A percentile compares a stretch with the other conserved stretches of the same genome.
phyloP scores from a whole-genome alignment of 2,888 invertebrate genomes.

The Archaeoteleia sp. region DNA sequence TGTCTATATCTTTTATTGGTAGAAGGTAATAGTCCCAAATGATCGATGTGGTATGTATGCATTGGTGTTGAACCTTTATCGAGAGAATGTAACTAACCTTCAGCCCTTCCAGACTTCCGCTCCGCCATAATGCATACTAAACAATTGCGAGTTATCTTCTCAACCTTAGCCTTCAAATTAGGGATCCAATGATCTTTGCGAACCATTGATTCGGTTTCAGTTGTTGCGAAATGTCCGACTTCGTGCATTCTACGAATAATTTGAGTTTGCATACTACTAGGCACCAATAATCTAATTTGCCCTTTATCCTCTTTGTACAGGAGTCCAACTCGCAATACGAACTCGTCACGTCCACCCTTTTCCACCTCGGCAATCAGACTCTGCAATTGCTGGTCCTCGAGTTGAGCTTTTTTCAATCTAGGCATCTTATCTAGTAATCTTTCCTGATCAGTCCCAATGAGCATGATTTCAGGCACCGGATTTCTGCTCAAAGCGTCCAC shows the following conservation, averaged over 20 bases:
- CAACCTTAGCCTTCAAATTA: not conserved
- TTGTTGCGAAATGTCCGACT: slow-evolving; percentile 5
- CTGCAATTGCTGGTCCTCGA: too few species aligned
- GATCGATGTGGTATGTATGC: too few species aligned
- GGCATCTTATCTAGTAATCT: too few species aligned
- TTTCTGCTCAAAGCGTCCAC: slow-evolving; percentile 18
- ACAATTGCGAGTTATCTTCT: not conserved
- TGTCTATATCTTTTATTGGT: too few species aligned
- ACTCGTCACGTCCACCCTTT: not conserved
- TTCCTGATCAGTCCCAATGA: too few species aligned
- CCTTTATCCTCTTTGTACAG: slow-evolving; percentile 1
- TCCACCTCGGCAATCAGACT: too few species aligned
- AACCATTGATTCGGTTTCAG: slow-evolving; percentile 7
- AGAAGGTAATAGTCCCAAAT: too few species aligned
- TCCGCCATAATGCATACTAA: not conserved
- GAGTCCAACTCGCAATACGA: not conserved
- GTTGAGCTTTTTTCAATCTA: too few species aligned
- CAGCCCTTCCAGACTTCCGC: too few species aligned
- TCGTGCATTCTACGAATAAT: slow-evolving; percentile 6
- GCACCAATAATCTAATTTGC: slow-evolving; percentile 11
- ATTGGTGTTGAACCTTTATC: not conserved
- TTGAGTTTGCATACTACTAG: slow-evolving; percentile 2
- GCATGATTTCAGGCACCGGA: not conserved
- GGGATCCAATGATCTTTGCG: slow-evolving; percentile 5
- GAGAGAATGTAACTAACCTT: not conserved